phyloP scores from a whole-genome alignment of 2,888 invertebrate genomes.

The Spilosoma lubricipeda region DNA sequence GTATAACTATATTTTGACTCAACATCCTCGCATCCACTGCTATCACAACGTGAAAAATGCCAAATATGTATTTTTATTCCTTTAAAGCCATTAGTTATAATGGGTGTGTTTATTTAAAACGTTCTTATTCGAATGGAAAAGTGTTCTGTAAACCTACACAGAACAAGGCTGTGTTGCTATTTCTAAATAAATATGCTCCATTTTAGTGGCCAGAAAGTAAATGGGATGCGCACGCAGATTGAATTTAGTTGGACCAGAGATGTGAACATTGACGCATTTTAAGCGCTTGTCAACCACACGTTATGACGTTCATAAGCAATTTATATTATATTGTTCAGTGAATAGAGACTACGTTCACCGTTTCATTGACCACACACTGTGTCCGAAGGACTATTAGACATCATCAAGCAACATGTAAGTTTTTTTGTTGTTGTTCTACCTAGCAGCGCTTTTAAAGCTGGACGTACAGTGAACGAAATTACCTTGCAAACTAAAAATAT shows the following conservation, averaged over 20 bases:
- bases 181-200: not conserved
- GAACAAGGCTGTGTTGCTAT: not conserved
- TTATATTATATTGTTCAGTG: not conserved
- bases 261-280: not conserved
- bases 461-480: not conserved
- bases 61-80: not conserved
- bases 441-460: not conserved
- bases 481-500: not conserved
- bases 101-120: not conserved
- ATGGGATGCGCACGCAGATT: not conserved
- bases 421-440: not conserved
- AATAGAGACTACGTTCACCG: not conserved
- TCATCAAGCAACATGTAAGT: not conserved
- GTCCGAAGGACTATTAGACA: not conserved
- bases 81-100: not conserved
- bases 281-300: not conserved
- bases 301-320: not conserved
- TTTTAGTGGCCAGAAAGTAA: not conserved
- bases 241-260: not conserved
- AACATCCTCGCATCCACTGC: not conserved
- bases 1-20: not conserved
- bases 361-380: not conserved
- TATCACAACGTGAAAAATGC: not conserved
- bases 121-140: not conserved
- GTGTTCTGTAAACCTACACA: not conserved